Base-by-base conservation (phyloP, 30 jellyfish, hydroid and myxozoan genomes). In the Aurelia sp. region DNA sequence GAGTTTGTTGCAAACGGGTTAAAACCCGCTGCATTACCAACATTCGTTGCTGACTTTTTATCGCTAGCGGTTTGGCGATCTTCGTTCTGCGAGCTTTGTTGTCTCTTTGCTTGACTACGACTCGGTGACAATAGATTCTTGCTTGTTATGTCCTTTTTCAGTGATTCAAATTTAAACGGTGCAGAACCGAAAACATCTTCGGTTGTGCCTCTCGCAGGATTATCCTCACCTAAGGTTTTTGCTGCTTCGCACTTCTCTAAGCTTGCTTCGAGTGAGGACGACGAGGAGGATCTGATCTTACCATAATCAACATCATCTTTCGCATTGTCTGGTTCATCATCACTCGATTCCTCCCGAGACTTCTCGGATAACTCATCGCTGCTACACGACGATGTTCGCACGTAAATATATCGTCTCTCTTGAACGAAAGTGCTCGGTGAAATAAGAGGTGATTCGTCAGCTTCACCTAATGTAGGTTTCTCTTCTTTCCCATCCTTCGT, bases 301-400 rank as follows among this genome's bases (percentile, higher is more conserved):
- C 50, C 68, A 35, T 83, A 72, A 57, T 89, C 79, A 22, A 58
- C 83, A 4, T 40, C 63, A n/a, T 63, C 88, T 21, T 57, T 60
- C 24, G 58, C 24, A 17, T 35, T 88, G 52, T 53, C 96, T 61
- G 30, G 89, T 44, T 75, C 91, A 67, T 81, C 88, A 15, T 92
- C 94, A 19, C 86, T 81, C 55, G 92, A 80, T 20, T 71, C 77
- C 12, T 31, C 84, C 18, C 16, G 50, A 3, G 74, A 48, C 41
- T 71, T 63, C 22, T 77, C 86, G 44, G 92, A 50, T 35, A 47
- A 74, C 22, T 88, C 97, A 5, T 88, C 97, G 84, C 99, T 94
- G 75, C 99, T 94, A 63, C 99, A 94, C 21, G 99, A 94, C 21
- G 99, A 84, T 1, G 99, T 94, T 17, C 99, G 80, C 63, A 70